phyloP scores from a whole-genome alignment of 2,888 invertebrate species.

The Erebia palarica region DNA sequence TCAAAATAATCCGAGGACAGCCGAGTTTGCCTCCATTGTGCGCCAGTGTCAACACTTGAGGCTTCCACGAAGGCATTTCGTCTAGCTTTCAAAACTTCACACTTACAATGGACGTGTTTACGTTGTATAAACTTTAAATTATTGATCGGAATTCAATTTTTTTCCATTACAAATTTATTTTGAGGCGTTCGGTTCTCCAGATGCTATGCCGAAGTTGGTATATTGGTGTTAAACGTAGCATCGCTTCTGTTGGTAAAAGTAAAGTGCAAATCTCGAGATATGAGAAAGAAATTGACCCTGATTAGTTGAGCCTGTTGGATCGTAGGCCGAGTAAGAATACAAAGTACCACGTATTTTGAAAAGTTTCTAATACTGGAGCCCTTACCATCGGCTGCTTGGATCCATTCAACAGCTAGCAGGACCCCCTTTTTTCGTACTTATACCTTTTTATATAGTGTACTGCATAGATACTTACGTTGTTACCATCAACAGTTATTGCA shows the following conservation, averaged over 20 bases:
- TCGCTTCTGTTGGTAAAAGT: too few relatives aligned
- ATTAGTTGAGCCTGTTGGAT: too few relatives aligned
- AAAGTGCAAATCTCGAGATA: too few relatives aligned
- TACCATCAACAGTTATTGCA: constrained; percentile 22
- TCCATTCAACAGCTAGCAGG: too few relatives aligned
- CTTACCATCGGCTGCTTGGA: too few relatives aligned
- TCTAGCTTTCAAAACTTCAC: constrained; percentile 72
- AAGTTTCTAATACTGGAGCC: too few relatives aligned
- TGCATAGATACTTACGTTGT: constrained; percentile 2
- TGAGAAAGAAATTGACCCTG: too few relatives aligned
- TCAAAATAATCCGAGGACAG: constrained; percentile 69
- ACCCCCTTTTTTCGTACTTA: too few relatives aligned
- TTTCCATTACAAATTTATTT: constrained; percentile 9
- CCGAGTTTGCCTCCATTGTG: constrained; percentile 73
- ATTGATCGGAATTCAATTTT: constrained; percentile 19
- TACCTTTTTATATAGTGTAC: not conserved
- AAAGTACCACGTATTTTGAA: too few relatives aligned
- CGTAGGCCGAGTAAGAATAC: too few relatives aligned
- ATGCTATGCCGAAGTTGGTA: not conserved
- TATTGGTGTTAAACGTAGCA: too few relatives aligned
- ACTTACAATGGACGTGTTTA: constrained; percentile 48
- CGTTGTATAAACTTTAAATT: constrained; percentile 34
- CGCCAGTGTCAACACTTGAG: constrained; percentile 71
- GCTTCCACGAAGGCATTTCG: constrained; percentile 72
- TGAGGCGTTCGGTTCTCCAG: not conserved